Evolutionary conservation across 2,888 invertebrate genomes (phyloP).

Genomic region (Ecliptopera silaceata): DNA sequence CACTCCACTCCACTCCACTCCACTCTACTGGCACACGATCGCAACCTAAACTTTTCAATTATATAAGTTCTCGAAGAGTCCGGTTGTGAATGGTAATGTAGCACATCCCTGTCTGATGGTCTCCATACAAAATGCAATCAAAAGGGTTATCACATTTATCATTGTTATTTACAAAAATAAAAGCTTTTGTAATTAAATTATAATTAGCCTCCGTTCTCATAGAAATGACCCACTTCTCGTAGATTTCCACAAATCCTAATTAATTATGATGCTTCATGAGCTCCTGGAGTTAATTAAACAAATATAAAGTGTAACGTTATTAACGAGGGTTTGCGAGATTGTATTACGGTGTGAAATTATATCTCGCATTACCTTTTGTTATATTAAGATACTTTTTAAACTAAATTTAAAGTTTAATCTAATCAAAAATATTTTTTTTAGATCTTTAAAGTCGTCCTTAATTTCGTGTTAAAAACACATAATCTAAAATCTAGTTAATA

Average conservation of each 20-base stretch:
- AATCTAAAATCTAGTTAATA: no score
- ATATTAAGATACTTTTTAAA: no score
- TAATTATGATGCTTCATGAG: slow-evolving; percentile 26
- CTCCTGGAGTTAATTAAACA: slow-evolving; percentile 23
- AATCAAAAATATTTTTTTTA: no score
- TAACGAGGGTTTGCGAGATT: slow-evolving; percentile 4
- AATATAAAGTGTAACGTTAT: slow-evolving; percentile 21
- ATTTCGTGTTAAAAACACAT: no score
- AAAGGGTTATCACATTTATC: background rate
- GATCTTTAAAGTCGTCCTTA: no score
- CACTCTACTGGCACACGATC: slow-evolving; percentile 14
- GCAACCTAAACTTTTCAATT: background rate
- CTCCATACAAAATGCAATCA: background rate
- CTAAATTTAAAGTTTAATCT: no score
- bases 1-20: slow-evolving; percentile 18
- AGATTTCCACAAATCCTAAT: slow-evolving; percentile 29
- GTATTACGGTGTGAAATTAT: background rate
- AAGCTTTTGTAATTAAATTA: slow-evolving; percentile 1
- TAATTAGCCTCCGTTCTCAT: slow-evolving; percentile 8
- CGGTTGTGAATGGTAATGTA: background rate
- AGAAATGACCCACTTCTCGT: slow-evolving; percentile 13
- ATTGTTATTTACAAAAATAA: background rate
- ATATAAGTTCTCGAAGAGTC: background rate
- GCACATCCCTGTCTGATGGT: no score
- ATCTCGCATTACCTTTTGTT: background rate